Percentiles rank a stretch among this genome's conserved stretches.
phyloP scores from a whole-genome alignment of 2,797 vertebrate species.

The Pogonophryne albipinna region DNA sequence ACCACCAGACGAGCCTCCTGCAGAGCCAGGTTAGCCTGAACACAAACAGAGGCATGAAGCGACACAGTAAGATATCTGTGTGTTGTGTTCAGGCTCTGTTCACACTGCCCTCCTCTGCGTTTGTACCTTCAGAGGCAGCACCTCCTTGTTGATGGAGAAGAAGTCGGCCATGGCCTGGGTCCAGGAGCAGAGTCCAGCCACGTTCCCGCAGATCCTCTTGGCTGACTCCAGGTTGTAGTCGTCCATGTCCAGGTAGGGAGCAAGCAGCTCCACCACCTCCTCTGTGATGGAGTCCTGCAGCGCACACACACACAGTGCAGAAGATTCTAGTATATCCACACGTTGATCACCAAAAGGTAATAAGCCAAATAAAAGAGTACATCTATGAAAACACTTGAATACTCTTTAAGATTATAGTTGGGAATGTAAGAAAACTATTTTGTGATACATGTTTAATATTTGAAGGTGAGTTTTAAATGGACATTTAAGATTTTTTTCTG shows the following conservation, averaged over 20 bases:
- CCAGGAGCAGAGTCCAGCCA: constrained; percentile 91
- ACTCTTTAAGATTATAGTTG: no score
- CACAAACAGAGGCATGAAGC: neutral
- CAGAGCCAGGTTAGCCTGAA: constrained; percentile 86
- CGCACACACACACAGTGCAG: neutral
- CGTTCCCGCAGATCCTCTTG: constrained; percentile 90
- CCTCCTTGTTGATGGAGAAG: constrained; percentile 90
- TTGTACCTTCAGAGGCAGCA: constrained; percentile 90
- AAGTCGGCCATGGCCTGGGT: constrained; percentile 91
- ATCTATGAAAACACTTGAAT: no score
- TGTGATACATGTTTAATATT: no score
- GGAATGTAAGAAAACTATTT: no score
- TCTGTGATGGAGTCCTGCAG: constrained; percentile 89
- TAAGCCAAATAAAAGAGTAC: no score
- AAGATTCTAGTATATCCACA: no score
- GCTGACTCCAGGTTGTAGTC: constrained; percentile 90
- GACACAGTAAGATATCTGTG: no score
- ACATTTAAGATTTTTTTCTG: no score
- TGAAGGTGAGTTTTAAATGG: no score
- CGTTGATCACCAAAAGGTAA: no score
- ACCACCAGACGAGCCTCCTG: constrained; percentile 86
- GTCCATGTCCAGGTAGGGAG: constrained; percentile 88
- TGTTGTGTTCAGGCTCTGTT: neutral
- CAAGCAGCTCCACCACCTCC: constrained; percentile 89
- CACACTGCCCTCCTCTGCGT: neutral